Conservation (phyloP, 2,888 invertebrate genomes). For the Ommatoiulus sabulosus region DNA sequence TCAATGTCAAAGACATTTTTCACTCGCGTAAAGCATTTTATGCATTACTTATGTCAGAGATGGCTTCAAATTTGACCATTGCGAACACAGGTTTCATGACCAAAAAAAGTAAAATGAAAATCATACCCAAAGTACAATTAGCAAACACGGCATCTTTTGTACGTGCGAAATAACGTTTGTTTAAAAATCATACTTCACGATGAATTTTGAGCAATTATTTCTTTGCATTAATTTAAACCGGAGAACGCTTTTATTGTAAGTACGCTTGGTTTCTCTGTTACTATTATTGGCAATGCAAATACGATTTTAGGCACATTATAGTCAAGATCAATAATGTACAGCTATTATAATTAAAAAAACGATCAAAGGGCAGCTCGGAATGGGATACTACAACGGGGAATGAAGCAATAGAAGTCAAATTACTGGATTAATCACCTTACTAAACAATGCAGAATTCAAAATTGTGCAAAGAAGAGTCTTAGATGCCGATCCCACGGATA, state of each 20-base stretch:
- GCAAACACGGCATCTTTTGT: too few relatives aligned
- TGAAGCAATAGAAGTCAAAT: neutral
- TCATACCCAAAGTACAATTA: too few relatives aligned
- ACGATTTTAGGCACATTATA: conserved; percentile 10
- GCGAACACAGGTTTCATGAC: too few relatives aligned
- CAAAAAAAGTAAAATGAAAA: too few relatives aligned
- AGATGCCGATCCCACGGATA: too few relatives aligned
- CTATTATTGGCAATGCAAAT: neutral
- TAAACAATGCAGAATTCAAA: too few relatives aligned
- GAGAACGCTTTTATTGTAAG: neutral
- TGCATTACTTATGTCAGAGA: too few relatives aligned
- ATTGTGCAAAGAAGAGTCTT: too few relatives aligned
- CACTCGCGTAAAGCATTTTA: too few relatives aligned
- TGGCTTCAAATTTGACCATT: too few relatives aligned
- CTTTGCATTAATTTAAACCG: neutral
- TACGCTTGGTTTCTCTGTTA: neutral
- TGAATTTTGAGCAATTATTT: conserved; percentile 1
- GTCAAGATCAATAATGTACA: neutral
- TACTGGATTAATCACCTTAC: neutral
- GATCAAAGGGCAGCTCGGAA: neutral
- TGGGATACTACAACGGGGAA: neutral
- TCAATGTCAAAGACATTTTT: too few relatives aligned
- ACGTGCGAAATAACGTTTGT: too few relatives aligned
- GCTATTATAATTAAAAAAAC: neutral
- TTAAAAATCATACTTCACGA: neutral